Evolutionary conservation across 2,797 vertebrate species (phyloP).

Genomic region (Pogoniulus pusillus): DNA sequence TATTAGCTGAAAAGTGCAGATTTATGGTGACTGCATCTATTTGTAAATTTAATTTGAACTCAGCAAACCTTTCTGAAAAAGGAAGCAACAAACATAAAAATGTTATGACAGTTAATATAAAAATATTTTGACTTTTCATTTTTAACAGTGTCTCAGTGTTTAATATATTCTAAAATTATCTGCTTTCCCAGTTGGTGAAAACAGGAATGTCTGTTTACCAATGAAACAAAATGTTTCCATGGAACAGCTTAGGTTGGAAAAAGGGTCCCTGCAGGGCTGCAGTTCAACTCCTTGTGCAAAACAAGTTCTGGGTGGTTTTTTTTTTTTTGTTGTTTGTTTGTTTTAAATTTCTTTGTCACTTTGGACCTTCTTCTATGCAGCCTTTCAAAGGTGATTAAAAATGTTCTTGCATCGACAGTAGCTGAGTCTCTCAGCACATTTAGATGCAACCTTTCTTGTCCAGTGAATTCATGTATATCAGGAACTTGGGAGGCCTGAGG

Average conservation of each 20-base stretch:
- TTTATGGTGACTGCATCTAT: conserved; percentile 14
- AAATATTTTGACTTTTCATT: conserved; percentile 24
- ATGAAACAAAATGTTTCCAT: neutral
- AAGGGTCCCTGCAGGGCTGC: neutral
- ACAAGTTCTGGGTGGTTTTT: neutral
- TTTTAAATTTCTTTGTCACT: no score
- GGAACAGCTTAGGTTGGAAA: neutral
- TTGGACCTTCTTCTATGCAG: neutral
- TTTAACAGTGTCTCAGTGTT: neutral
- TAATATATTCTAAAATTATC: neutral
- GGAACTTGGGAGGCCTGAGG: neutral
- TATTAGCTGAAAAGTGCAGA: conserved; percentile 15
- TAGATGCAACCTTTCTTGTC: neutral
- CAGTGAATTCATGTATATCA: neutral
- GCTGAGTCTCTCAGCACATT: neutral
- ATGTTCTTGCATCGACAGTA: fast-evolving
- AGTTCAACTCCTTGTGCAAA: neutral
- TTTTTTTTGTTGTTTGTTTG: no score
- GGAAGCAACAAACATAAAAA: conserved; percentile 11
- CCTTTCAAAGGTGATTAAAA: neutral
- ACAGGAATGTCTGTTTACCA: neutral
- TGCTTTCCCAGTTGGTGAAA: neutral
- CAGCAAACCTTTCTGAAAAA: conserved; percentile 21
- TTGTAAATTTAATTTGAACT: conserved; percentile 25
- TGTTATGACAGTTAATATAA: neutral